Percentiles rank a stretch among this genome's conserved stretches.
Conservation (phyloP, 2,888 invertebrate species). For the Deilephila elpenor region DNA sequence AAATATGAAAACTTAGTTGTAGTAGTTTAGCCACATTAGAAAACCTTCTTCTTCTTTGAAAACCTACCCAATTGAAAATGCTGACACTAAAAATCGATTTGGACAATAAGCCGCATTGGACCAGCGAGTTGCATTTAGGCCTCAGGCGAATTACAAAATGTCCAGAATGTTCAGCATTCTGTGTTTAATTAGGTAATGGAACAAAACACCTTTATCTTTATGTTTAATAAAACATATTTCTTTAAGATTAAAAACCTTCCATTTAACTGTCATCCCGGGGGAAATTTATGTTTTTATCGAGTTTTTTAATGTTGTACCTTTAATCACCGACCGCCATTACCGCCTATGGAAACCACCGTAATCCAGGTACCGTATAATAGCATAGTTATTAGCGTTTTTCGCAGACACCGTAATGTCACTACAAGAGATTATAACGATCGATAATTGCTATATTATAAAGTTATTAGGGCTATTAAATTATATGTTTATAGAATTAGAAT, state of each 20-base stretch:
- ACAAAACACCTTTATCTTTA: not conserved
- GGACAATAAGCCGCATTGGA: too few relatives aligned
- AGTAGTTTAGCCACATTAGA: too few relatives aligned
- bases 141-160: too few relatives aligned
- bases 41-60: too few relatives aligned
- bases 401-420: constrained; percentile 29
- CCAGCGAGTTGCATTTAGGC: too few relatives aligned
- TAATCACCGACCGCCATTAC: constrained; percentile 7
- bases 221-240: not conserved
- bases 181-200: not conserved
- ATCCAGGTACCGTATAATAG: constrained; percentile 20
- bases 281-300: constrained; percentile 8
- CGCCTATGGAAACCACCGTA: constrained; percentile 10
- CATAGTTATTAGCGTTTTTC: constrained; percentile 30
- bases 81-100: too few relatives aligned
- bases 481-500: not conserved
- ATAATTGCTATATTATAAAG: constrained; percentile 3
- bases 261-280: not conserved
- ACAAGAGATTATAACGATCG: constrained; percentile 1
- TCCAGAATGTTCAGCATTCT: not conserved
- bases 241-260: not conserved
- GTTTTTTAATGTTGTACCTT: constrained; percentile 10
- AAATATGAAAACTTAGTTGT: too few relatives aligned
- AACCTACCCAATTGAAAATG: too few relatives aligned
- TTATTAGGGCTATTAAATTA: not conserved